Evolutionary conservation across 2,113 vertebrate genomes (phyloP).

Genomic region (Carlito syrichta): DNA sequence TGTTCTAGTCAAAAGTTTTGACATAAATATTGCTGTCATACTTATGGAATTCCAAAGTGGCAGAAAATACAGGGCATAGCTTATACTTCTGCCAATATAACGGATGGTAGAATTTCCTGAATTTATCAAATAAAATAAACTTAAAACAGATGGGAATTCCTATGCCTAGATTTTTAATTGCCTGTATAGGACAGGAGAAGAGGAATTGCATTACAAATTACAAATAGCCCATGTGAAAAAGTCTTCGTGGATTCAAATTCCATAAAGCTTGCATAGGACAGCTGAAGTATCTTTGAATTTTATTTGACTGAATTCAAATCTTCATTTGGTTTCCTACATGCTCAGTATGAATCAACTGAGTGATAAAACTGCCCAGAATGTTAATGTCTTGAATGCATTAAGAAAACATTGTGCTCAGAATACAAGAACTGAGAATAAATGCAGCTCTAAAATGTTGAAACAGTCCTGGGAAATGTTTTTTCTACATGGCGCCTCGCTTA

Average conservation of each 20-base stretch:
- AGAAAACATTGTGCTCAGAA: background rate
- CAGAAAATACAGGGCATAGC: background rate
- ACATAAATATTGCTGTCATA: background rate
- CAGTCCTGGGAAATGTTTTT: background rate
- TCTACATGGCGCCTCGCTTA: background rate
- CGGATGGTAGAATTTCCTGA: background rate
- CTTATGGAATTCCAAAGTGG: background rate
- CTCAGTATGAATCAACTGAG: background rate
- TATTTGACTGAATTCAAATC: background rate
- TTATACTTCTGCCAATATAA: background rate
- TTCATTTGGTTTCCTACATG: background rate
- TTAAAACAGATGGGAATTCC: background rate
- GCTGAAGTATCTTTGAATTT: background rate
- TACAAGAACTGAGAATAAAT: background rate
- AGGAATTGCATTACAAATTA: conserved; percentile 18
- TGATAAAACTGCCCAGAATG: background rate
- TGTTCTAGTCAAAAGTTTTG: background rate
- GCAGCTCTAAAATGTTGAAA: background rate
- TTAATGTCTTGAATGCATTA: background rate
- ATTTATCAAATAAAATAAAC: background rate
- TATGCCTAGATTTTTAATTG: background rate
- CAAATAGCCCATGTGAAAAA: background rate
- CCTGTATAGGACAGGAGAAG: background rate
- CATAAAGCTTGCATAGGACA: background rate
- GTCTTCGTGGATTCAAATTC: background rate